Evolutionary conservation across 2,888 invertebrate species (phyloP), one percentile per base, ranked within the genome.

Genomic region (Mythimna impura): DNA sequence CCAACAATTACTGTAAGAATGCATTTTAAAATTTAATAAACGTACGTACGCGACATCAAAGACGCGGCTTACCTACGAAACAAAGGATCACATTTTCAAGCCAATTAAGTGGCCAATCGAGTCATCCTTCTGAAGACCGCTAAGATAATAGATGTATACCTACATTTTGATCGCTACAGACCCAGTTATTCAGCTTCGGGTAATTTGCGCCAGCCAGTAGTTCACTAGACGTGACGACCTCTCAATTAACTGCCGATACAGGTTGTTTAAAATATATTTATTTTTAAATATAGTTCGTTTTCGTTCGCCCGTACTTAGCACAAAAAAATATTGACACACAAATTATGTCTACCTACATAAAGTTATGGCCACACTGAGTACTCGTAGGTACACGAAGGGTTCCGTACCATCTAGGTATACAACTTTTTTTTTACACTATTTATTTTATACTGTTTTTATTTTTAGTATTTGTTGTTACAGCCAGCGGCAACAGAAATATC

Each of bases 181-280:
- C 50, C 71, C 73, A 74, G 73, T 73, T 76, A 66, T 55, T 67
- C 47, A 30, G 47, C 66, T 62, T 20, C 47, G 57, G 63, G 57
- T 82, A 84, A 86, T 80, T 84, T 84, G 73, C 80, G 50, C 60
- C 25, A 40, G 20, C 55, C 58, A 52, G 67, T 61, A 66, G 69
- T 75, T 71, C 80, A 79, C 65, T 66, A 50, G 70, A 77, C 85
- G 69, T 85, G 80, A 76, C 75, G 76, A 87, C 84, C 85, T 81
- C 80, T 87, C 69, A 82, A 82, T 87, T 76, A 82, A 34, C 14
- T 68, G 10, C 30, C 2, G 10, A 1, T 76, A 82, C 34, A 80
- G 73, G 62, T 0, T 71, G 82, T 57, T 77, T 67, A 34, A 58
- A 58, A 55, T 25, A 25, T 55, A 55, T 17, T 12, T 6, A 25